Evolutionary conservation across 2,888 invertebrate genomes (phyloP), one percentile per base, ranked within the genome.

Genomic region (Agrilus cyanescens): DNA sequence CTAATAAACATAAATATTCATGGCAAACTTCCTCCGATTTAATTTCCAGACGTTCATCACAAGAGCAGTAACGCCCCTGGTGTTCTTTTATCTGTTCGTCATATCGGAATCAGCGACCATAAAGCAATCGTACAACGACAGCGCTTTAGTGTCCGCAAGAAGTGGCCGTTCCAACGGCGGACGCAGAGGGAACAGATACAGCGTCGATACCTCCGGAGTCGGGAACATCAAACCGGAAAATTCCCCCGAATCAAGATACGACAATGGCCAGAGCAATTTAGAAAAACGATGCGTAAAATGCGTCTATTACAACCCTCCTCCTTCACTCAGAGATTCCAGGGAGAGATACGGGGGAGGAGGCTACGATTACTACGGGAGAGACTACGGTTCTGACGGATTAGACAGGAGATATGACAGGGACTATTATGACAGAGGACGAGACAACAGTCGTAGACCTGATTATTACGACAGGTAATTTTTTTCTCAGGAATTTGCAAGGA

Each of bases 351-450:
- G 46, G 45, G 50, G 47, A 33, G 40, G 43, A n/a, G 37, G 46
- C 10, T 61, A 55, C 6, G 50, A 53, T 37, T 45, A 50, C 41
- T 47, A 46, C 12, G 20, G 46, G 29, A 33, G 49, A 10, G 46
- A 50, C 34, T 46, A 47, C 40, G 47, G 43, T 8, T 61, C 52
- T 33, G 48, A 50, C 13, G 43, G 58, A 43, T 39, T 48, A 20
- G 58, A 62, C 40, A 44, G 37, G 20, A 63, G 62, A 2, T 70
- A 68, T 0, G 66, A 67, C 25, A 66, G 66, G 32, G 63, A 62
- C 2, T 59, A 62, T 4, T 60, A 63, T 32, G 50, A 48, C 16
- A 47, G 51, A 29, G 36, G 50, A 16, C 25, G 25, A 10, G 25
- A 25, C 10, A 25, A 25, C 10, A 25, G 10, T 4, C 25, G 25